Conservation (phyloP, 2,797 vertebrate species). For the Cercopithecus mitis region DNA sequence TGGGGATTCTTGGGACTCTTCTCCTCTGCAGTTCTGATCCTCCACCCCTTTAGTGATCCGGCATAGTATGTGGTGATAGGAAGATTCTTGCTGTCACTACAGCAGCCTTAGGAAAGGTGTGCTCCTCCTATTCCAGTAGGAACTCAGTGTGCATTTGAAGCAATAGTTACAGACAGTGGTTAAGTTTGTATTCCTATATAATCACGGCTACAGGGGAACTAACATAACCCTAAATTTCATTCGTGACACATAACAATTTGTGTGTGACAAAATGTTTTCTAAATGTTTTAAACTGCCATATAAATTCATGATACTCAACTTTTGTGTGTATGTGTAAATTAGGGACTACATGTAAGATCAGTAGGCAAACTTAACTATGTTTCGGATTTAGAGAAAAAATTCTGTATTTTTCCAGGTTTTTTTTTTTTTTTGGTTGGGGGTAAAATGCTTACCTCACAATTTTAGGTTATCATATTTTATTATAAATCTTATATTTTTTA, state of each 20-base stretch:
- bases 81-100: background rate
- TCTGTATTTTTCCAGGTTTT: background rate
- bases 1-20: background rate
- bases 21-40: background rate
- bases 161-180: background rate
- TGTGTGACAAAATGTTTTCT: background rate
- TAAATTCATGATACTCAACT: background rate
- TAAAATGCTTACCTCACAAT: background rate
- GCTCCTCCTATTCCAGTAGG: background rate
- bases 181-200: background rate
- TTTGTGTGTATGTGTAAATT: background rate
- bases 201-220: background rate
- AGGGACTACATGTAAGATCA: background rate
- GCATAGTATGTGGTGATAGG: background rate
- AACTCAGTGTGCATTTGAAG: background rate
- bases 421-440: background rate
- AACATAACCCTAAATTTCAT: background rate
- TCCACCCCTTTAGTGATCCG: background rate
- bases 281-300: background rate
- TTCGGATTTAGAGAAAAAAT: background rate
- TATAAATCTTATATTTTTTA: background rate
- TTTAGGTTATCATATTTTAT: conserved; percentile 34
- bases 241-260: background rate
- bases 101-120: background rate
- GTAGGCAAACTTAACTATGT: background rate